Base-by-base conservation (phyloP, 2,888 invertebrate species). In the Synergus gifuensis region DNA sequence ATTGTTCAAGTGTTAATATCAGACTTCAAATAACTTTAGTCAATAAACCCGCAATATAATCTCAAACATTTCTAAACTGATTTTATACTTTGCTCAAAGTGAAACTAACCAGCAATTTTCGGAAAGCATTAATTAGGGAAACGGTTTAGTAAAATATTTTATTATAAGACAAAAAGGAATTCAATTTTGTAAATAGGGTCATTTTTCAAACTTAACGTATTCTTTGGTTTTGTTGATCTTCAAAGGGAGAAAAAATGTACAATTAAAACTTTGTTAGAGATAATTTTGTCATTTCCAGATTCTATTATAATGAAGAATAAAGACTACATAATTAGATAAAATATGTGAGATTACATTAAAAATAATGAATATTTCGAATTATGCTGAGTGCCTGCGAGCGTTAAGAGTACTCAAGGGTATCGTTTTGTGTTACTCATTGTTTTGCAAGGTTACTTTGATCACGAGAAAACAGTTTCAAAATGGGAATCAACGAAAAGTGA, bases 341-440 rank as follows among this genome's bases (percentile, higher is more conserved):
- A 22, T 73, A 36, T 73, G 69, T 73, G 69, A 49, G 9, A 36
- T 16, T 54, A n/a, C 54, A 73, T 73, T 54, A 36, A 54, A 73
- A 73, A 49, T 54, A 73, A 73, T 54, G 54, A 49, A 36, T 73
- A 54, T 73, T 73, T 49, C 54, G n/a, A 73, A 73, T 73, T 73
- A 54, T 73, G 49, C n/a, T 54, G 36, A 54, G 69, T 73, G 69
- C 36, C 49, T 73, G 69, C 8, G 54, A 73, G 36, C 36, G 69
- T 54, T 4, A 49, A 73, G 49, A 36, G 16, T 9, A 49, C 69
- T 73, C 54, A 28, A 22, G 54, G 54, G 69, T 73, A 54, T 14
- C 3, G 49, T 54, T 73, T 49, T 28, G 28, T 49, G 22, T 49
- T 54, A 36, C 69, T 73, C 49, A 49, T 73, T 73, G 69, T 73